These are phyloP conservation scores for Eufriesea mexicana DNA, from an alignment of 1,140 invertebrate genomes.

Conservation along the genomic window DNA sequence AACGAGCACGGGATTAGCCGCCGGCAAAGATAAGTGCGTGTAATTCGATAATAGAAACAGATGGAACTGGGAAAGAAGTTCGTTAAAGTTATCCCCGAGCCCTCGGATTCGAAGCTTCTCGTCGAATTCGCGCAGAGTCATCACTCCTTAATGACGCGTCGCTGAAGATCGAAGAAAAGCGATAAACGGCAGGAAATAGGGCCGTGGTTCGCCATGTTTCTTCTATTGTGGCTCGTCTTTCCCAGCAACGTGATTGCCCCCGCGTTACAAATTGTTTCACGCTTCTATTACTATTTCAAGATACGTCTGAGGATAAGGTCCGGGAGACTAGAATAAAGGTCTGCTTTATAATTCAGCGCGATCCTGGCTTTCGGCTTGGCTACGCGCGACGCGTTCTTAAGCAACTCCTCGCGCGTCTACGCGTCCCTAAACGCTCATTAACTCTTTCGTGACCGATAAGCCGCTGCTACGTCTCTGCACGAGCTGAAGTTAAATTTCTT, in stretches of 20 bases:
- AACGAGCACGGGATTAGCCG: too few relatives aligned
- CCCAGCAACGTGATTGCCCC: conserved; percentile 9
- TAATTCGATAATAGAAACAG: too few relatives aligned
- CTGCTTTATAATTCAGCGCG: conserved; percentile 18
- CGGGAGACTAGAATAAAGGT: not conserved
- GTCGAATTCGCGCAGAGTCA: not conserved
- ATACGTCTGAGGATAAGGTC: conserved; percentile 21
- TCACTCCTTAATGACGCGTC: not conserved
- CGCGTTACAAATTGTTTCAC: conserved; percentile 39
- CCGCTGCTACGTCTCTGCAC: not conserved
- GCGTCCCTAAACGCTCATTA: conserved; percentile 35
- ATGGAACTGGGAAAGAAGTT: not conserved
- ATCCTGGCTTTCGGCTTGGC: conserved; percentile 8
- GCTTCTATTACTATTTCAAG: conserved; percentile 32
- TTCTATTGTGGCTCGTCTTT: conserved; percentile 17
- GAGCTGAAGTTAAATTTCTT: not conserved
- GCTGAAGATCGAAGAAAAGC: not conserved
- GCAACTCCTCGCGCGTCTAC: not conserved
- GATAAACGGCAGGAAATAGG: conserved; percentile 23
- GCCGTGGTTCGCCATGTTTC: not conserved
- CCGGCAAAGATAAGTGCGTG: too few relatives aligned
- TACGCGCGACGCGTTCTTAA: conserved; percentile 22
- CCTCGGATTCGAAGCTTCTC: not conserved
- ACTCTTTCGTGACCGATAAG: not conserved
- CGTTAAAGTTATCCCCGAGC: not conserved